Evolutionary conservation across 2,888 invertebrate genomes (phyloP).

Genomic region (Macrophya alboannulata): DNA sequence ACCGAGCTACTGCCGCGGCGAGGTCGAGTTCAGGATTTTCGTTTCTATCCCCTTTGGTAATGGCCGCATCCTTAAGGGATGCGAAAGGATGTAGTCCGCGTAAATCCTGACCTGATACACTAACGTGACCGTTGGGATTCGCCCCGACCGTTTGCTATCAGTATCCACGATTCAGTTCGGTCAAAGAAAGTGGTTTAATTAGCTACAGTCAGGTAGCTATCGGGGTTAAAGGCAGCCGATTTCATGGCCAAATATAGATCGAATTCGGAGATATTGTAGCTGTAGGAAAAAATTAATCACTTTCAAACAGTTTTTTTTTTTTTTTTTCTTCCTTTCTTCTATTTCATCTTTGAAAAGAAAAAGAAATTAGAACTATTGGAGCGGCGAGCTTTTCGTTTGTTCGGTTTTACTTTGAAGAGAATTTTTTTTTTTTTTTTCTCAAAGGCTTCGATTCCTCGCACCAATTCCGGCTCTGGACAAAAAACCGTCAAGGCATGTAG

Average conservation of each 20-base stretch:
- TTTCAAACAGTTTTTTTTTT: background rate
- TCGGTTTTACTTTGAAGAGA: no score
- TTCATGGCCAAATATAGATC: background rate
- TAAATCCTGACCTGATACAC: conserved; percentile 54
- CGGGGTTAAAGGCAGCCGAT: background rate
- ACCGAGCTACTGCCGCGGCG: background rate
- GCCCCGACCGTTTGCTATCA: conserved; percentile 29
- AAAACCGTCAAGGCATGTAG: background rate
- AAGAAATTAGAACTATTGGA: no score
- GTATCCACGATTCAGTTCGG: conserved; percentile 25
- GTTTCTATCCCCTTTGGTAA: conserved; percentile 24
- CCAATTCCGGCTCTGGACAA: background rate
- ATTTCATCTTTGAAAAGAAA: background rate
- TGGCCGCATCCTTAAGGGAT: conserved; percentile 45
- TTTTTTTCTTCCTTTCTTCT: background rate
- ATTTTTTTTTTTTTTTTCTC: background rate
- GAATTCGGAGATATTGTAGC: background rate
- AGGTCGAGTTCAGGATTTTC: conserved; percentile 26
- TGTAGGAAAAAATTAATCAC: background rate
- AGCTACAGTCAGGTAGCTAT: background rate
- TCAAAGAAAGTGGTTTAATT: conserved; percentile 34
- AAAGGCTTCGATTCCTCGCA: background rate
- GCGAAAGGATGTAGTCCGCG: conserved; percentile 40
- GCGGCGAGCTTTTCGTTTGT: no score
- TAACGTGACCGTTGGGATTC: conserved; percentile 45